A percentile compares a stretch with the other conserved stretches of the same genome.
Conservation (phyloP, 2,888 invertebrate species). For the Osedax fenrisi region DNA sequence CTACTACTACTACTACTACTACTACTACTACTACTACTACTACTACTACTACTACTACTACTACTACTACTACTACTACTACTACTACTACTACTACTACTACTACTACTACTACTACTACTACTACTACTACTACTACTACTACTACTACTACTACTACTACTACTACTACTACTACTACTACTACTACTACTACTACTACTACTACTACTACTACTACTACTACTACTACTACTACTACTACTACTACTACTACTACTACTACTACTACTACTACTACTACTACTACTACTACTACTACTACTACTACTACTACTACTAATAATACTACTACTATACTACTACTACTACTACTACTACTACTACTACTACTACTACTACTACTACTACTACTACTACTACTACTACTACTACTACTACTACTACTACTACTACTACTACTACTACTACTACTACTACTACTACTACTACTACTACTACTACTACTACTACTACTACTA, state of each 20-base stretch:
- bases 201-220: slow-evolving; percentile 26
- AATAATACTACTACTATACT: no score
- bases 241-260: slow-evolving; percentile 30
- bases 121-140: slow-evolving; percentile 5
- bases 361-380: slow-evolving; percentile 32
- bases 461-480: slow-evolving; percentile 27
- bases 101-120: neutral
- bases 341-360: slow-evolving; percentile 28
- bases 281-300: slow-evolving; percentile 31
- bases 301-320: slow-evolving; percentile 29
- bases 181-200: slow-evolving; percentile 30
- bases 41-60: neutral
- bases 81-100: slow-evolving; percentile 4
- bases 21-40: neutral
- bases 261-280: slow-evolving; percentile 32
- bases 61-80: slow-evolving; percentile 18
- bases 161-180: slow-evolving; percentile 28
- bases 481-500: no score
- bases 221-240: slow-evolving; percentile 29
- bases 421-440: slow-evolving; percentile 29
- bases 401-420: slow-evolving; percentile 22
- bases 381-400: slow-evolving; percentile 11
- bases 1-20: slow-evolving; percentile 7
- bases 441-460: slow-evolving; percentile 31
- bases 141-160: slow-evolving; percentile 11